phyloP scores from a whole-genome alignment of 92 coral and sea anemone genomes.

The Parazoanthus swiftii region DNA sequence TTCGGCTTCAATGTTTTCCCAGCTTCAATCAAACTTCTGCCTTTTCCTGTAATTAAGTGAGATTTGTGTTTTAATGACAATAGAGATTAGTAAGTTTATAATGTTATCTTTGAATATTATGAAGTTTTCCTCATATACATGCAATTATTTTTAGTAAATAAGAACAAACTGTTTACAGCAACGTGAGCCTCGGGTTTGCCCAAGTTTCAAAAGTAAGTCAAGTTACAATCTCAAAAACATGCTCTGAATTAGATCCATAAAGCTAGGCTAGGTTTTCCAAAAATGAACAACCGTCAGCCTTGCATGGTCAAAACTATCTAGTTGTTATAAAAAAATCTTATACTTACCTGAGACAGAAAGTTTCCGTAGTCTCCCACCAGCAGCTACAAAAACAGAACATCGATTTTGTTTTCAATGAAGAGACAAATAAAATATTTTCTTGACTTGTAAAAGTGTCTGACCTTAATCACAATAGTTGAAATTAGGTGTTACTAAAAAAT shows the following conservation, averaged over 20 bases:
- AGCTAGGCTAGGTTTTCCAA: no score
- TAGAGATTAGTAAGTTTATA: no score
- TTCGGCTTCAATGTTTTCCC: not conserved
- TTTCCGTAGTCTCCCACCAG: constrained; percentile 4
- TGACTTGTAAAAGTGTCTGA: not conserved
- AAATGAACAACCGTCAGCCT: no score
- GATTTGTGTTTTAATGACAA: not conserved
- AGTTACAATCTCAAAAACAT: no score
- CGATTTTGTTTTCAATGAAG: not conserved
- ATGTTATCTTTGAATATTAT: no score
- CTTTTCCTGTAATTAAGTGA: not conserved
- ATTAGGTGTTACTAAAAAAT: no score
- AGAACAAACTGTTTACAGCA: no score
- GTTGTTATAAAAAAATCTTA: not conserved
- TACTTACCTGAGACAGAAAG: constrained; percentile 4
- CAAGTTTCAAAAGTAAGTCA: no score
- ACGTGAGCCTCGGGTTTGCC: no score
- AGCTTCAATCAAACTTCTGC: constrained; percentile 9
- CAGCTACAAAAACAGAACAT: not conserved
- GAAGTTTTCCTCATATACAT: not conserved
- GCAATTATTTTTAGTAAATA: no score
- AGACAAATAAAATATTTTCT: not conserved
- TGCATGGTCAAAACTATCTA: not conserved
- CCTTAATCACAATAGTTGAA: no score
- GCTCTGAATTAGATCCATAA: no score